phyloP scores from a whole-genome alignment of 2,113 vertebrate species.

The Phrynosoma platyrhinos region DNA sequence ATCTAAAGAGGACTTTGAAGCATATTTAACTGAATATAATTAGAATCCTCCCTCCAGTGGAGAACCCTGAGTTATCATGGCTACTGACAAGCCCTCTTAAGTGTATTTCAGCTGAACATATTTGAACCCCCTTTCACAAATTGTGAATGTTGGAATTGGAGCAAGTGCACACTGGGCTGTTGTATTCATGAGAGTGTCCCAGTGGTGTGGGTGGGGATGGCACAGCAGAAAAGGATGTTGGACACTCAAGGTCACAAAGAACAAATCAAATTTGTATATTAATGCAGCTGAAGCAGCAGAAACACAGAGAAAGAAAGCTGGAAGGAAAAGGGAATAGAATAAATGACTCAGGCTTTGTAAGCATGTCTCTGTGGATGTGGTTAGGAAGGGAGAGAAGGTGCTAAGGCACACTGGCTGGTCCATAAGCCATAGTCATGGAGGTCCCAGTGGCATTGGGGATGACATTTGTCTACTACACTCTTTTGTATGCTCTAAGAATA shows the following conservation, averaged over 20 bases:
- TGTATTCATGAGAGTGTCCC: not conserved
- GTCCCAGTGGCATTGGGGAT: not conserved
- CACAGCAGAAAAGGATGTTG: not conserved
- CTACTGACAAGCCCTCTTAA: too few relatives aligned
- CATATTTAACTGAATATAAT: too few relatives aligned
- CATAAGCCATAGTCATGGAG: not conserved
- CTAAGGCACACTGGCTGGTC: not conserved
- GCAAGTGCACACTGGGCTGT: not conserved
- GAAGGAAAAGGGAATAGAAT: not conserved
- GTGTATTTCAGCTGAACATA: not conserved
- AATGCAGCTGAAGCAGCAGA: not conserved
- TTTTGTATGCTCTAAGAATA: not conserved
- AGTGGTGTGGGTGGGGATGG: not conserved
- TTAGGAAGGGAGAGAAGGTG: not conserved
- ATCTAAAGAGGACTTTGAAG: not conserved
- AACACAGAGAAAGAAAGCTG: not conserved
- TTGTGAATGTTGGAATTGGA: not conserved
- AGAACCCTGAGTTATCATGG: too few relatives aligned
- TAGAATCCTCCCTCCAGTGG: too few relatives aligned
- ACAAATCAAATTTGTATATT: not conserved
- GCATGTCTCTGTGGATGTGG: not conserved
- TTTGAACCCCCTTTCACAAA: not conserved
- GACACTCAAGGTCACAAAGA: not conserved
- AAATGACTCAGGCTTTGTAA: not conserved
- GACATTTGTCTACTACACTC: not conserved